Conservation (phyloP, 2,888 invertebrate genomes). For the Athalia rosae region DNA sequence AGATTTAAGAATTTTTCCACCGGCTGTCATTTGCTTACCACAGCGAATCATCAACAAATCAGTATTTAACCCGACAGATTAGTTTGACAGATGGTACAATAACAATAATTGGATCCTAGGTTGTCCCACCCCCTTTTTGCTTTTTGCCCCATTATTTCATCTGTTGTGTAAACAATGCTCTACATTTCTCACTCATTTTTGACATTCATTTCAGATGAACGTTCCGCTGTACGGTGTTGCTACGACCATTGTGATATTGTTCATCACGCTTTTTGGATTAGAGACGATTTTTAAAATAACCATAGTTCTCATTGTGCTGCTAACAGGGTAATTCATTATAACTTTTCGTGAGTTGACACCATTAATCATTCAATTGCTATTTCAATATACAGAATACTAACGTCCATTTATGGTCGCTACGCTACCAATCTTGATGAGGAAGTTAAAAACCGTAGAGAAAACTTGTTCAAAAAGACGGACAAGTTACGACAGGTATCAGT, state of each 20-base stretch:
- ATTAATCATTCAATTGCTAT: not conserved
- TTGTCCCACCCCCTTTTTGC: too few relatives aligned
- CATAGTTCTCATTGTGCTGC: constrained; percentile 63
- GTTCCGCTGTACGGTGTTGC: constrained; percentile 66
- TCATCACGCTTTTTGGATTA: constrained; percentile 65
- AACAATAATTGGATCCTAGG: too few relatives aligned
- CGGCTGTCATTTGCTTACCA: too few relatives aligned
- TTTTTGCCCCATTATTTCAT: too few relatives aligned
- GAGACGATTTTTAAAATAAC: constrained; percentile 64
- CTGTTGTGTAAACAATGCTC: not conserved
- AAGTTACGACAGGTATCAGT: constrained; percentile 65
- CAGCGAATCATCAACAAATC: too few relatives aligned
- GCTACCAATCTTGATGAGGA: constrained; percentile 65
- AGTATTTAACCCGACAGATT: too few relatives aligned
- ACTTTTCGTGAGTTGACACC: not conserved
- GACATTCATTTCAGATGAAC: constrained; percentile 68
- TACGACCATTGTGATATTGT: constrained; percentile 65
- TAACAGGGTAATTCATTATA: constrained; percentile 63
- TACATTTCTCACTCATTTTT: constrained; percentile 23
- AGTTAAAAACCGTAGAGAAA: constrained; percentile 66
- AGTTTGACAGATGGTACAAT: too few relatives aligned
- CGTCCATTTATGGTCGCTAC: constrained; percentile 68
- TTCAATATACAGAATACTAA: constrained; percentile 59
- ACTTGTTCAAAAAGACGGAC: constrained; percentile 70
- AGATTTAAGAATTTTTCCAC: too few relatives aligned